phyloP scores from a whole-genome alignment of 2,888 invertebrate species.

The Acutogordius australiensis region DNA sequence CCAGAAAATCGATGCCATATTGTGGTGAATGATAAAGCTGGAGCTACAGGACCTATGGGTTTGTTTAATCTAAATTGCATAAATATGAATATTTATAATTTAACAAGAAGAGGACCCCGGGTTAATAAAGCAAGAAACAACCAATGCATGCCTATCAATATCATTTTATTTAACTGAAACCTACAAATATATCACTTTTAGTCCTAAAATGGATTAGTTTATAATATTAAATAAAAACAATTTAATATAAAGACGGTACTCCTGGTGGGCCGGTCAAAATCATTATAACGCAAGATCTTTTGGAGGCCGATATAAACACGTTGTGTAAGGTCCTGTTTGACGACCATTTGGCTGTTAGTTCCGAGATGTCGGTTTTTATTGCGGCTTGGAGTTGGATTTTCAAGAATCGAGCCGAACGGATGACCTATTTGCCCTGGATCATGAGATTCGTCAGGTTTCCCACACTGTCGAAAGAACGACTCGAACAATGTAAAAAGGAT shows the following conservation, averaged over 20 bases:
- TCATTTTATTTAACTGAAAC: too few relatives aligned
- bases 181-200: too few relatives aligned
- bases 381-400: constrained; percentile 10
- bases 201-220: too few relatives aligned
- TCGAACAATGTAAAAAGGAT: not conserved
- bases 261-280: not conserved
- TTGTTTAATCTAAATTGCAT: too few relatives aligned
- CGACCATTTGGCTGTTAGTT: not conserved
- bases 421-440: not conserved
- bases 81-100: too few relatives aligned
- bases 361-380: not conserved
- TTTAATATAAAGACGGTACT: not conserved
- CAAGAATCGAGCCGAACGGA: not conserved
- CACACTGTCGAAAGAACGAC: not conserved
- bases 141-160: too few relatives aligned
- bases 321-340: not conserved
- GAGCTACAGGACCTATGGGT: too few relatives aligned
- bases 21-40: not conserved
- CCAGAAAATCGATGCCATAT: not conserved
- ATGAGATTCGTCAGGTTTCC: not conserved
- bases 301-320: not conserved
- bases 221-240: too few relatives aligned
- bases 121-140: too few relatives aligned
- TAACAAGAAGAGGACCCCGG: too few relatives aligned
- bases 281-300: not conserved